A percentile compares a stretch with the other conserved stretches of the same genome.
Evolutionary conservation across 1,140 invertebrate species (phyloP).

Genomic region (Pseudobourletiella spinata): DNA sequence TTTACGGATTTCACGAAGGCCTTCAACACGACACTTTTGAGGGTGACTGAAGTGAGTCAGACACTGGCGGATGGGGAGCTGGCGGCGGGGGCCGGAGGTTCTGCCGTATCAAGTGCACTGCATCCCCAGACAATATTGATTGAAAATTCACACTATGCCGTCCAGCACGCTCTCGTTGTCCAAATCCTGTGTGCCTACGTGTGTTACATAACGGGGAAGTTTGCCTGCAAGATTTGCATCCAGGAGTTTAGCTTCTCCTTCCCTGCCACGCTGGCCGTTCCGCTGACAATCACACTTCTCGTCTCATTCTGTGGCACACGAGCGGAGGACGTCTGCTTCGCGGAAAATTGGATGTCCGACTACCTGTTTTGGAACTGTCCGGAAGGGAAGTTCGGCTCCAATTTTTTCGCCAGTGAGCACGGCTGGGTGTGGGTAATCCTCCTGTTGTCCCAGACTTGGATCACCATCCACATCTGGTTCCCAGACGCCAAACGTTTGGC

Average conservation of each 20-base stretch:
- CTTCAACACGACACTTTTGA: not conserved
- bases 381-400: slow-evolving; percentile 23
- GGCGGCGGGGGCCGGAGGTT: too few species aligned
- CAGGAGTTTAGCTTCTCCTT: slow-evolving; percentile 43
- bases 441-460: slow-evolving; percentile 45
- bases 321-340: slow-evolving; percentile 32
- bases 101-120: not conserved
- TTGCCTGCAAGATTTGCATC: slow-evolving; percentile 37
- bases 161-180: not conserved
- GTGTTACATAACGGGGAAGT: slow-evolving; percentile 29
- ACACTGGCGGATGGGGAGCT: not conserved
- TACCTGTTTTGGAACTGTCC: slow-evolving; percentile 36
- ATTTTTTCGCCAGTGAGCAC: slow-evolving; percentile 33
- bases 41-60: not conserved
- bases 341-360: slow-evolving; percentile 31
- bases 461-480: slow-evolving; percentile 49
- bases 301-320: slow-evolving; percentile 33
- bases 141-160: too few species aligned
- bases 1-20: not conserved
- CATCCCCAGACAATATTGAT: not conserved
- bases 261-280: slow-evolving; percentile 41
- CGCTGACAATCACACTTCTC: slow-evolving; percentile 39
- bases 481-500: slow-evolving; percentile 48
- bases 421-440: slow-evolving; percentile 43
- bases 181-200: slow-evolving; percentile 26